Evolutionary conservation across 2,888 invertebrate species (phyloP).

Genomic region (Endotricha flammealis): DNA sequence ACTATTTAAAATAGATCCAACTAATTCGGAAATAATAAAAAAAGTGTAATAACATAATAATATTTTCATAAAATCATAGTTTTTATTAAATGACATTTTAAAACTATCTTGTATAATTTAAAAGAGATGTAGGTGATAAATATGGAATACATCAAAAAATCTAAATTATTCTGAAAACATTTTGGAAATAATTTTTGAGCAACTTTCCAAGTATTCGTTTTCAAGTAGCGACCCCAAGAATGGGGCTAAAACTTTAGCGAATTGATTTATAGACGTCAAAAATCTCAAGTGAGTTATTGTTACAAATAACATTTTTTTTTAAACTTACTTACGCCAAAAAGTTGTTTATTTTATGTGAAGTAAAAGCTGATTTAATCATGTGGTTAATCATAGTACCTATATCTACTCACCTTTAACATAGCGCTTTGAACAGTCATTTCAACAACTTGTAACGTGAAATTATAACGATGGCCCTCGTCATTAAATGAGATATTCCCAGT

Average conservation of each 20-base stretch:
- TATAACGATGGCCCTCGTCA: slow-evolving; percentile 91
- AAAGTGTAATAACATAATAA: too few species aligned
- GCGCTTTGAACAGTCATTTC: slow-evolving; percentile 96
- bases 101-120: too few species aligned
- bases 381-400: slow-evolving; percentile 32
- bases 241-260: slow-evolving; percentile 30
- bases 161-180: too few species aligned
- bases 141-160: too few species aligned
- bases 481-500: slow-evolving; percentile 95
- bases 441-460: slow-evolving; percentile 93
- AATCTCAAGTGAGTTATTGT: slow-evolving; percentile 41
- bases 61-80: too few species aligned
- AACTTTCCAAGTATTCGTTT: slow-evolving; percentile 28
- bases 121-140: too few species aligned
- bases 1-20: too few species aligned
- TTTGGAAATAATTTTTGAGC: too few species aligned
- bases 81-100: too few species aligned
- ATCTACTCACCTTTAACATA: slow-evolving; percentile 84
- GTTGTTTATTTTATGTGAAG: slow-evolving; percentile 31
- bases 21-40: too few species aligned
- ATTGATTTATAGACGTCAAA: slow-evolving; percentile 46
- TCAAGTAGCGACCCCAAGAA: slow-evolving; percentile 32
- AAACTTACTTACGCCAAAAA: too few species aligned
- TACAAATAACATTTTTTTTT: too few species aligned
- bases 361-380: slow-evolving; percentile 36